phyloP scores from a whole-genome alignment of 1,140 invertebrate genomes.

The Trichomalopsis sarcophagae region DNA sequence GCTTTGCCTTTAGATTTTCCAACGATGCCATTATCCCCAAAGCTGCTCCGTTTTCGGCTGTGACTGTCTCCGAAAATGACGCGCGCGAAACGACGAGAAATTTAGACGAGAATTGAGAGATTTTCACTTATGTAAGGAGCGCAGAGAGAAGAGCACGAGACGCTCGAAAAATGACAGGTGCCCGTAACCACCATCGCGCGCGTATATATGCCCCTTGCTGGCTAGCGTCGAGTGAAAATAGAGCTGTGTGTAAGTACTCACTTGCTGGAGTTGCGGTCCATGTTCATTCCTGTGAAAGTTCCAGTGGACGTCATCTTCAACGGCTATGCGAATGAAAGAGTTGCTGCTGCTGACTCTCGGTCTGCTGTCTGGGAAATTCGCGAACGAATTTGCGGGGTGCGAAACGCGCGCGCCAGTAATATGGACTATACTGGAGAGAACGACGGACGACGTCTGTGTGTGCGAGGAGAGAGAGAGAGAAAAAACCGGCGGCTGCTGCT shows the following conservation, averaged over 20 bases:
- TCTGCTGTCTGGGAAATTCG: neutral
- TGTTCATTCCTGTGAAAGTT: conserved; percentile 63
- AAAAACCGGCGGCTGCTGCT: conserved; percentile 7
- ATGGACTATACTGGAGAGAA: neutral
- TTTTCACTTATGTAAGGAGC: neutral
- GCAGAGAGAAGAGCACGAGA: neutral
- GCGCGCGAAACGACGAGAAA: too few species aligned
- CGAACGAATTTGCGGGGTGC: neutral
- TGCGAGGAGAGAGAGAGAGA: neutral
- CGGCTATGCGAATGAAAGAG: neutral
- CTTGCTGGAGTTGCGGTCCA: conserved; percentile 68
- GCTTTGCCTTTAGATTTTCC: neutral
- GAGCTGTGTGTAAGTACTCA: conserved; percentile 55
- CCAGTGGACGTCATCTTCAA: conserved; percentile 66
- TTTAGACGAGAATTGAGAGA: neutral
- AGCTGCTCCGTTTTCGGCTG: too few species aligned
- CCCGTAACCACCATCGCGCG: neutral
- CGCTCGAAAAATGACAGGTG: neutral
- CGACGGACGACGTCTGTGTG: neutral
- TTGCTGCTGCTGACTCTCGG: neutral
- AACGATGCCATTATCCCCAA: too few species aligned
- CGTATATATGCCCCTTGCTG: too few species aligned
- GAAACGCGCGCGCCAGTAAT: neutral
- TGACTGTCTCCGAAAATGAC: too few species aligned
- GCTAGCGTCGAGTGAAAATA: neutral